Conservation (phyloP, 2,113 vertebrate species). For the Nibea coibor region DNA sequence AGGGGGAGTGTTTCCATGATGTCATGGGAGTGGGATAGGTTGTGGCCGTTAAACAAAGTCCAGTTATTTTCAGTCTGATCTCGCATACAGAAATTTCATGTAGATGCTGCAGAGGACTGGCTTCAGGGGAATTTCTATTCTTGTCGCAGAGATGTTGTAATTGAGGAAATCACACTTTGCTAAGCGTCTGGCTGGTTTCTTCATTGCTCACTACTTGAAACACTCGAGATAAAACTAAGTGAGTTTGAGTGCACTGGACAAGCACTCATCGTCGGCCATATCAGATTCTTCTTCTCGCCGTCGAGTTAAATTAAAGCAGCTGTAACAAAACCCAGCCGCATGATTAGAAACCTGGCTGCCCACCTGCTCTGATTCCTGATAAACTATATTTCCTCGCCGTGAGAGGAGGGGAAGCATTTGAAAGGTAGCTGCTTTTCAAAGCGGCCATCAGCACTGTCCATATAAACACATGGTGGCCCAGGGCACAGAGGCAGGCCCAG, state of each 20-base stretch:
- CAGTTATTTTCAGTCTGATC: neutral
- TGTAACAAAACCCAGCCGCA: neutral
- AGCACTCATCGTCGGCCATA: neutral
- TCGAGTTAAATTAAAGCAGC: neutral
- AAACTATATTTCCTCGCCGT: slow-evolving; percentile 1
- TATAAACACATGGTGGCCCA: slow-evolving; percentile 39
- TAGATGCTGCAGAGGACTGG: neutral
- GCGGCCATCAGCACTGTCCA: slow-evolving; percentile 25
- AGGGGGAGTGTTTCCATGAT: neutral
- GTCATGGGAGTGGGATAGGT: neutral
- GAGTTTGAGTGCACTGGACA: neutral
- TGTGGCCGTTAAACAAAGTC: neutral
- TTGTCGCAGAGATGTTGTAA: neutral
- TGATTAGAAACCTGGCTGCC: neutral
- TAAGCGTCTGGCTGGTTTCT: neutral
- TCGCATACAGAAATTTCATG: neutral
- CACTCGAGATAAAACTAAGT: slow-evolving; percentile 1
- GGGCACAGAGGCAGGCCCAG: slow-evolving; percentile 28
- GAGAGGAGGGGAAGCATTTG: slow-evolving; percentile 29
- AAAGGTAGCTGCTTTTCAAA: slow-evolving; percentile 33
- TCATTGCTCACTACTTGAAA: neutral
- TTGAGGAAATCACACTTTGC: neutral
- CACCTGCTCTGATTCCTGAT: neutral
- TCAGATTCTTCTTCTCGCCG: neutral
- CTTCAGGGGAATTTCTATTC: neutral